Percentiles rank a stretch among this genome's conserved stretches.
Evolutionary conservation across 2,888 invertebrate species (phyloP).

Genomic region (Orthonevra nobilis): DNA sequence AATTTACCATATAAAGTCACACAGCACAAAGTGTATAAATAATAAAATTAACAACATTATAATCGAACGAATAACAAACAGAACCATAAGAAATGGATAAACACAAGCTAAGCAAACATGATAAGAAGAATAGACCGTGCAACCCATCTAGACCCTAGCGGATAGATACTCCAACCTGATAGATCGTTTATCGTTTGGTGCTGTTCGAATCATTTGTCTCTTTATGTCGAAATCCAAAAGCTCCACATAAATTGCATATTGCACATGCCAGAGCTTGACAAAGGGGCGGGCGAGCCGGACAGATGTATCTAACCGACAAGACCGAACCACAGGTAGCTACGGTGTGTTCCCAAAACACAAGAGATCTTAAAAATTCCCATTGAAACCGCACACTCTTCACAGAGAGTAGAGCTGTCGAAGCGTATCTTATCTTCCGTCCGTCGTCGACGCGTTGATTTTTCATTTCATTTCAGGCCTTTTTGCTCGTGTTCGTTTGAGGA

Average conservation of each 20-base stretch:
- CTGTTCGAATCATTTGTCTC: constrained; percentile 37
- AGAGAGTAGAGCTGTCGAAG: constrained; percentile 42
- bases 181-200: constrained; percentile 24
- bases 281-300: not conserved
- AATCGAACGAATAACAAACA: constrained; percentile 41
- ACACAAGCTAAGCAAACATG: constrained; percentile 34
- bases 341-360: constrained; percentile 5
- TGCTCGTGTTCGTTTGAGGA: constrained; percentile 14
- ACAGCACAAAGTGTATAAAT: constrained; percentile 23
- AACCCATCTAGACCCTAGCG: too few relatives aligned
- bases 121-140: constrained; percentile 17
- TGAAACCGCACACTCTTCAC: constrained; percentile 9
- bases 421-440: constrained; percentile 54
- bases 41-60: constrained; percentile 35
- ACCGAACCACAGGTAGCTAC: constrained; percentile 29
- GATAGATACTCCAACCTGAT: too few relatives aligned
- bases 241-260: constrained; percentile 37
- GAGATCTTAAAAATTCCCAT: constrained; percentile 25
- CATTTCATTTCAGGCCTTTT: constrained; percentile 23
- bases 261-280: constrained; percentile 4
- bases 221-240: constrained; percentile 7
- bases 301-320: not conserved
- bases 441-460: constrained; percentile 60
- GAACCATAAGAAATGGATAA: constrained; percentile 30
- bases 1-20: too few relatives aligned